Percentiles rank a stretch among this genome's conserved stretches.
Evolutionary conservation across 2,113 vertebrate species (phyloP).

Genomic region (Laticauda colubrina): DNA sequence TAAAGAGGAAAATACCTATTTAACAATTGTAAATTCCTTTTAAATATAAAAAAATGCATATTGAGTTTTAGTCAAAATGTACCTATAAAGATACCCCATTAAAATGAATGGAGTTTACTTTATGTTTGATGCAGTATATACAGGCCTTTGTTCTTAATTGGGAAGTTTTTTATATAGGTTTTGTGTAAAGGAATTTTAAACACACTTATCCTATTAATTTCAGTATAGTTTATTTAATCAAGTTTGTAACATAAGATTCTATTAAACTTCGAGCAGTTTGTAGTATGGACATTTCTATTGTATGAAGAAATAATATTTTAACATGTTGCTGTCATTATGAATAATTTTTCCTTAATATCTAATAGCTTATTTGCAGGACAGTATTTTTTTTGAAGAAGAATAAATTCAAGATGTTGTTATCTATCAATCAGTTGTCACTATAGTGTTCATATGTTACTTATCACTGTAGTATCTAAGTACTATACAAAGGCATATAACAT

Average conservation of each 20-base stretch:
- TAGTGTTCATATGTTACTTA: constrained; percentile 35
- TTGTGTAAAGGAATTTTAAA: neutral
- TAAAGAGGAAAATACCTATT: neutral
- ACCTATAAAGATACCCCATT: neutral
- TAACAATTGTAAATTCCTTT: neutral
- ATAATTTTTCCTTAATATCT: constrained; percentile 6
- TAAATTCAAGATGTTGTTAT: constrained; percentile 8
- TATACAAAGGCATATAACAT: constrained; percentile 27
- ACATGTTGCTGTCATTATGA: neutral
- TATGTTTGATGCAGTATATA: neutral
- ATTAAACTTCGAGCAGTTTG: neutral
- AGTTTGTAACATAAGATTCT: neutral
- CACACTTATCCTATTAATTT: neutral
- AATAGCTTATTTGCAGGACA: constrained; percentile 11
- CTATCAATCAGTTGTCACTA: constrained; percentile 4
- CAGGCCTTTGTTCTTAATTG: neutral
- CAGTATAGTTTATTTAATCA: neutral
- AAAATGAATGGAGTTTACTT: neutral
- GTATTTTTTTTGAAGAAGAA: neutral
- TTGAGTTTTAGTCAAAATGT: neutral
- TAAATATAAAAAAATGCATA: neutral
- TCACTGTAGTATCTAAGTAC: constrained; percentile 21
- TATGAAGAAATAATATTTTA: constrained; percentile 1
- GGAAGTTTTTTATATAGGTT: neutral
- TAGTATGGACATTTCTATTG: constrained; percentile 1